Evolutionary conservation across 2,888 invertebrate genomes (phyloP).

Genomic region (Amblyjoppa fuscipennis): DNA sequence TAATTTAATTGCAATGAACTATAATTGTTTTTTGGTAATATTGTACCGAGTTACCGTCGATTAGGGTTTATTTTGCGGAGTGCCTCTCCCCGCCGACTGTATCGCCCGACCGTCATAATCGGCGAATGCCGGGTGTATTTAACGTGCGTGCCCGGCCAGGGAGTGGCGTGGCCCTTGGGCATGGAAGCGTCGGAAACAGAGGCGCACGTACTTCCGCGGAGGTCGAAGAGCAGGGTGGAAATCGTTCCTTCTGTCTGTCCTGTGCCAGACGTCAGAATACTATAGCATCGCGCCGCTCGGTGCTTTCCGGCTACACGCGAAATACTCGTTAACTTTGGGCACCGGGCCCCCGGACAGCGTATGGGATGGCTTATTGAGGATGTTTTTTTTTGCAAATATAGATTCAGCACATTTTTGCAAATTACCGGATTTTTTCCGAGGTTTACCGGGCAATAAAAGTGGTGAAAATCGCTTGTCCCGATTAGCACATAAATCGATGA

Average conservation of each 20-base stretch:
- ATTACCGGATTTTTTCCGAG: background rate
- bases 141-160: slow-evolving; percentile 78
- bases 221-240: slow-evolving; percentile 61
- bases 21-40: slow-evolving; percentile 22
- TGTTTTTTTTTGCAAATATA: slow-evolving; percentile 20
- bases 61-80: slow-evolving; percentile 56
- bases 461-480: background rate
- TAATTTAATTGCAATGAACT: slow-evolving; percentile 8
- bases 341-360: slow-evolving; percentile 40
- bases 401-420: slow-evolving; percentile 9
- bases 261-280: slow-evolving; percentile 46
- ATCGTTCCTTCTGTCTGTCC: slow-evolving; percentile 61
- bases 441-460: background rate
- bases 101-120: slow-evolving; percentile 70
- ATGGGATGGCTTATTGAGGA: slow-evolving; percentile 14
- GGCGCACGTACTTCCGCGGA: slow-evolving; percentile 64
- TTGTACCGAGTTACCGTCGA: slow-evolving; percentile 24
- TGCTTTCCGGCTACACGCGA: slow-evolving; percentile 81
- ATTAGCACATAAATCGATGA: background rate
- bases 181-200: slow-evolving; percentile 60
- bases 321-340: slow-evolving; percentile 80
- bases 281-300: slow-evolving; percentile 69
- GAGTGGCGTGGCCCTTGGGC: slow-evolving; percentile 74
- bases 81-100: slow-evolving; percentile 21
- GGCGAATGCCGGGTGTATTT: slow-evolving; percentile 72